Evolutionary conservation across 2,888 invertebrate genomes (phyloP).

Genomic region (Gortyna flavago): DNA sequence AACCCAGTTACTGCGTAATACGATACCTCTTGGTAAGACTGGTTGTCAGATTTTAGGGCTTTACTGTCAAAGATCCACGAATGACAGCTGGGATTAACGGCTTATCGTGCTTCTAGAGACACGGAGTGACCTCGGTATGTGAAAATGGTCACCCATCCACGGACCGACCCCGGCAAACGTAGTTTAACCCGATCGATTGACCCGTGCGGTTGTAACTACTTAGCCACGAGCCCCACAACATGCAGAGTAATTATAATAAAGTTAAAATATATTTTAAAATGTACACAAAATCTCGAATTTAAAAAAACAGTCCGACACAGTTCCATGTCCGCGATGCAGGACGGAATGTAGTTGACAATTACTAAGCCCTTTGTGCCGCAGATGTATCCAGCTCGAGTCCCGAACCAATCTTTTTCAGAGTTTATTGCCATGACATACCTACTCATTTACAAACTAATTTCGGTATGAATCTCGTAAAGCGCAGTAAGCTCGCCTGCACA

Average conservation of each 20-base stretch:
- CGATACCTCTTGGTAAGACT: neutral
- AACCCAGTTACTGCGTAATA: too few relatives aligned
- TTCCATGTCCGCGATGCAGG: neutral
- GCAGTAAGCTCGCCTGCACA: neutral
- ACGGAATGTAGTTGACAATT: neutral
- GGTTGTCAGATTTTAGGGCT: neutral
- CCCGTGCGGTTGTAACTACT: too few relatives aligned
- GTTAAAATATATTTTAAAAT: neutral
- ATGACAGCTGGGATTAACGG: neutral
- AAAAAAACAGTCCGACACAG: neutral
- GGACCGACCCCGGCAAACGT: neutral
- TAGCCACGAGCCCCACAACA: too few relatives aligned
- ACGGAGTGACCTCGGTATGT: neutral
- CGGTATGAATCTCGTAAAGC: neutral
- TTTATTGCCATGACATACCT: neutral
- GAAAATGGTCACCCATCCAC: neutral
- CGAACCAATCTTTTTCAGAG: neutral
- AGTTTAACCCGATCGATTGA: neutral
- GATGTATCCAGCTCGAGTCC: neutral
- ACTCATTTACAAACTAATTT: neutral
- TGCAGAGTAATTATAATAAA: neutral
- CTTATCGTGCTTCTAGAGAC: neutral
- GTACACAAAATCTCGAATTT: neutral
- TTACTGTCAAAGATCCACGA: neutral
- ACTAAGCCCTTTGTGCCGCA: neutral